phyloP scores from a whole-genome alignment of 2,888 invertebrate species.

The Neoaliturus tenellus region DNA sequence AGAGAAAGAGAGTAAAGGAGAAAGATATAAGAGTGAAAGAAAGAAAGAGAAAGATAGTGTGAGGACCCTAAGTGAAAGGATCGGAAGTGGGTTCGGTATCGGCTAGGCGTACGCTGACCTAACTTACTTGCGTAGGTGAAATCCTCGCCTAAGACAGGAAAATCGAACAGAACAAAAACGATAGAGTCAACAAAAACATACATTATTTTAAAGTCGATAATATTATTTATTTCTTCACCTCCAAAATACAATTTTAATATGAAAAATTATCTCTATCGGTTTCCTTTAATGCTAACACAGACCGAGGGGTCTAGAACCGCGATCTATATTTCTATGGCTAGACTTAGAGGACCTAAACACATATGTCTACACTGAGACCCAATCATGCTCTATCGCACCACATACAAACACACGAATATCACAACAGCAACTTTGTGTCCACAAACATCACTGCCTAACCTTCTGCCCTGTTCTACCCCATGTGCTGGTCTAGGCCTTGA shows the following conservation, averaged over 20 bases:
- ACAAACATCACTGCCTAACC: not conserved
- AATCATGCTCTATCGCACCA: slow-evolving; percentile 47
- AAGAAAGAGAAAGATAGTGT: slow-evolving; percentile 28
- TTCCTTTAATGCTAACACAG: not conserved
- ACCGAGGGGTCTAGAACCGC: slow-evolving; percentile 10
- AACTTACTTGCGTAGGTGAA: slow-evolving; percentile 81
- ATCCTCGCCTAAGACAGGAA: slow-evolving; percentile 76
- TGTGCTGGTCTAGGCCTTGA: not conserved
- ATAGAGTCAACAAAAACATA: slow-evolving; percentile 36
- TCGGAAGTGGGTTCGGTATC: slow-evolving; percentile 32
- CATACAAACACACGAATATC: slow-evolving; percentile 2
- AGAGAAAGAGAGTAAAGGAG: slow-evolving; percentile 24
- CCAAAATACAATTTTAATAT: not conserved
- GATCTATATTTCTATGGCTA: not conserved
- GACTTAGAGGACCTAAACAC: slow-evolving; percentile 44
- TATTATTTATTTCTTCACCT: slow-evolving; percentile 19
- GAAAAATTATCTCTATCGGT: not conserved
- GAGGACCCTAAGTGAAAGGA: slow-evolving; percentile 49
- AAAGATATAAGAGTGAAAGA: slow-evolving; percentile 22
- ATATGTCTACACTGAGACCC: slow-evolving; percentile 29
- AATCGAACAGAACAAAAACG: slow-evolving; percentile 66
- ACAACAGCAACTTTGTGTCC: slow-evolving; percentile 35
- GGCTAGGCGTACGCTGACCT: slow-evolving; percentile 64
- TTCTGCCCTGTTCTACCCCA: not conserved
- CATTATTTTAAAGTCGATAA: not conserved